phyloP scores from a whole-genome alignment of 2,113 vertebrate genomes.

The Candoia aspera region DNA sequence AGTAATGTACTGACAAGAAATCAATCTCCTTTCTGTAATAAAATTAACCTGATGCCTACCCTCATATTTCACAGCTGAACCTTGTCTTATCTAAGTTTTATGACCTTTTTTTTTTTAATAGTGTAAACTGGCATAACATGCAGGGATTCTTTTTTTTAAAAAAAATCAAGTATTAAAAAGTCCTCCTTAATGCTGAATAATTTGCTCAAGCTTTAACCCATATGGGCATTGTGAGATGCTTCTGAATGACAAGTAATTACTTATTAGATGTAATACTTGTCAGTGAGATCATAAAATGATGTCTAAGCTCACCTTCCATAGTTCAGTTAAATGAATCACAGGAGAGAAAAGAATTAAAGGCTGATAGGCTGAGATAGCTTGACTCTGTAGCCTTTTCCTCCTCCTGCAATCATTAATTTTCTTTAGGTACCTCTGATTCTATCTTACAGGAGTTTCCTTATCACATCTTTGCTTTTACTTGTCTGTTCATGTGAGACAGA shows the following conservation, averaged over 20 bases:
- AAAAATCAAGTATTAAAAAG: conserved; percentile 37
- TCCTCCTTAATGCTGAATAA: conserved; percentile 26
- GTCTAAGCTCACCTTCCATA: conserved; percentile 28
- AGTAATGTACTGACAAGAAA: conserved; percentile 49
- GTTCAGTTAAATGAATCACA: conserved; percentile 25
- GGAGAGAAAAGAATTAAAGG: conserved; percentile 22
- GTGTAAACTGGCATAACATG: conserved; percentile 59
- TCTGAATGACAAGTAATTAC: conserved; percentile 49
- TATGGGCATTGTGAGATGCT: conserved; percentile 32
- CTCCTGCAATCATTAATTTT: background rate
- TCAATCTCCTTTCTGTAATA: conserved; percentile 59
- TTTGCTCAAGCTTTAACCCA: conserved; percentile 33
- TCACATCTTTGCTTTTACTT: background rate
- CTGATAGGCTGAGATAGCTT: background rate
- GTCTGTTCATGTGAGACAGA: no score
- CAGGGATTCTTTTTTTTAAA: background rate
- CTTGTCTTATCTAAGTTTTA: conserved; percentile 58
- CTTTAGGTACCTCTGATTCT: background rate
- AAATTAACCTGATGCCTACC: conserved; percentile 49
- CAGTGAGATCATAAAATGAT: conserved; percentile 40
- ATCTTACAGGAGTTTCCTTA: background rate
- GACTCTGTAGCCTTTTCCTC: background rate
- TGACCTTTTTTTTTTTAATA: conserved; percentile 55
- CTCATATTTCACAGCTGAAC: conserved; percentile 44
- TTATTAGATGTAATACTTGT: conserved; percentile 44